Percentiles rank a stretch among this genome's conserved stretches.
Evolutionary conservation across 1,140 invertebrate genomes (phyloP).

Genomic region (Zaprionus ornatus): DNA sequence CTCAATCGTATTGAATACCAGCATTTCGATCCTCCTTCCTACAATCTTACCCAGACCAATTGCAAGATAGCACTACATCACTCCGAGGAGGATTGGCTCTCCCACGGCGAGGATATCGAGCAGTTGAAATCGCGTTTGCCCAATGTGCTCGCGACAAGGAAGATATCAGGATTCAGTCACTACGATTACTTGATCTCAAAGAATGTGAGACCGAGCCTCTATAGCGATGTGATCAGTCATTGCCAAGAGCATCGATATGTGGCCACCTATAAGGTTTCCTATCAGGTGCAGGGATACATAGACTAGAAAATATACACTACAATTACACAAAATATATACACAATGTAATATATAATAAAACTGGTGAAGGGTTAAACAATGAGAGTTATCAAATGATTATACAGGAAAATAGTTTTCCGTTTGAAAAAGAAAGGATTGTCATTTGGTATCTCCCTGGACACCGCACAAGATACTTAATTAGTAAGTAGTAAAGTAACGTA

Average conservation of each 20-base stretch:
- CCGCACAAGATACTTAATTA: too few species aligned
- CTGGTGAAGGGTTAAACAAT: background rate
- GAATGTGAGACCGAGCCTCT: slow-evolving; percentile 34
- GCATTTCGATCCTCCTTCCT: background rate
- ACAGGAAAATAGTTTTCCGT: too few species aligned
- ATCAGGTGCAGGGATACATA: background rate
- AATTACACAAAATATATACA: background rate
- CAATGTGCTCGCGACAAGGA: slow-evolving; percentile 35
- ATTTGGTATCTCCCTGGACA: background rate
- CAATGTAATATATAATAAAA: background rate
- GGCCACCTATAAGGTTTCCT: background rate
- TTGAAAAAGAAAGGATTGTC: background rate
- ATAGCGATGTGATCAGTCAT: slow-evolving; percentile 26
- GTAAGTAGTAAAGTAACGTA: too few species aligned
- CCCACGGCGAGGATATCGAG: slow-evolving; percentile 14
- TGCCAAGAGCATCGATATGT: background rate
- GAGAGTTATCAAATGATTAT: too few species aligned
- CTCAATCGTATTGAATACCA: slow-evolving; percentile 31
- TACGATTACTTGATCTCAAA: slow-evolving; percentile 52
- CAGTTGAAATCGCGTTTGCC: slow-evolving; percentile 15
- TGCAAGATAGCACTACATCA: slow-evolving; percentile 48
- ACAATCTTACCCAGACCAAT: slow-evolving; percentile 43
- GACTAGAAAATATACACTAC: background rate
- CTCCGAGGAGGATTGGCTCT: slow-evolving; percentile 45
- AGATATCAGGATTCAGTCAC: slow-evolving; percentile 31